Evolutionary conservation across 2,888 invertebrate species (phyloP).

Genomic region (Lysandra bellargus): DNA sequence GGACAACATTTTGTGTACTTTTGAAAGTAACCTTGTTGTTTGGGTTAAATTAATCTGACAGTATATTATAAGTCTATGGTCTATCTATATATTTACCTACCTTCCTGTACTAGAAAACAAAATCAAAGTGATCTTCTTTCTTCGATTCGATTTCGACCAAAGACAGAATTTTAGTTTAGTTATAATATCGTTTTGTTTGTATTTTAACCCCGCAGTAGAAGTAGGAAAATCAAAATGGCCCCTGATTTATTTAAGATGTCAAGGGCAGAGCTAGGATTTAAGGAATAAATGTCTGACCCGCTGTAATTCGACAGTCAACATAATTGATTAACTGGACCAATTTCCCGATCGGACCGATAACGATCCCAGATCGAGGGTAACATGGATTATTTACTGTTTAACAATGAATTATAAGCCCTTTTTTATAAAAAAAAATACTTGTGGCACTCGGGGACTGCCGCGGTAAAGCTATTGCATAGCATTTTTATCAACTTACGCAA

Average conservation of each 20-base stretch:
- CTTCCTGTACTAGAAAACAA: too few species aligned
- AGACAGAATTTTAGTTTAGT: neutral
- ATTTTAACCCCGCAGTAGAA: neutral
- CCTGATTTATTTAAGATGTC: slow-evolving; percentile 24
- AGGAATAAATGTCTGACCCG: slow-evolving; percentile 28
- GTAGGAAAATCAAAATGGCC: slow-evolving; percentile 6
- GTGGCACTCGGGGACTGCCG: too few species aligned
- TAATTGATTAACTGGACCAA: slow-evolving; percentile 30
- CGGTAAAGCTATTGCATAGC: too few species aligned
- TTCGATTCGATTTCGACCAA: too few species aligned
- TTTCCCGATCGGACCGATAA: slow-evolving; percentile 28
- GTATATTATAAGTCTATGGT: too few species aligned
- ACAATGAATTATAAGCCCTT: neutral
- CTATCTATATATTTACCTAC: too few species aligned
- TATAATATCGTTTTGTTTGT: neutral
- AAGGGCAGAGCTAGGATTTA: slow-evolving; percentile 16
- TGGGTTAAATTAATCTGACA: too few species aligned
- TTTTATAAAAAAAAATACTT: neutral
- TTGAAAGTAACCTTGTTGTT: too few species aligned
- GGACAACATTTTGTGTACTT: too few species aligned
- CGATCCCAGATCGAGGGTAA: slow-evolving; percentile 21
- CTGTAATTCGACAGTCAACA: slow-evolving; percentile 31
- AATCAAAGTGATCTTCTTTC: too few species aligned
- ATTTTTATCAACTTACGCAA: too few species aligned
- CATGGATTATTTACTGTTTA: slow-evolving; percentile 10